These are phyloP conservation scores for Malacoctenus gilli DNA, from an alignment of 2,797 vertebrate genomes.

Conservation along the genomic window DNA sequence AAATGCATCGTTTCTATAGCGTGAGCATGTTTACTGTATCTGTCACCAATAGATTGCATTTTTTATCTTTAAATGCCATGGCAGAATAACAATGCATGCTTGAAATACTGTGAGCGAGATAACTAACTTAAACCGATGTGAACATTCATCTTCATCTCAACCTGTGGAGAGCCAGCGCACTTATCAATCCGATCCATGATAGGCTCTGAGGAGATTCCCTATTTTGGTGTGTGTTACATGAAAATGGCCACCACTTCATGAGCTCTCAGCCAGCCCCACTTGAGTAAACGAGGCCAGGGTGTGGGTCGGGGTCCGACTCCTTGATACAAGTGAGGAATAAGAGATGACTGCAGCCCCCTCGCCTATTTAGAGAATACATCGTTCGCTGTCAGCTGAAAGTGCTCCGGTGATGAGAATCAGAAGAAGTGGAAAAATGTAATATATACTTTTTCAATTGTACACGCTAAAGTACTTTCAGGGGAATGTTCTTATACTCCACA, in stretches of 20 bases:
- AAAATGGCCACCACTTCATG: constrained; percentile 62
- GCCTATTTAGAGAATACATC: constrained; percentile 24
- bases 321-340: constrained; percentile 44
- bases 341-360: constrained; percentile 20
- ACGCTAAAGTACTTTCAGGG: too few species aligned
- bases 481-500: too few species aligned
- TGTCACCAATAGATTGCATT: not conserved
- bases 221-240: constrained; percentile 53
- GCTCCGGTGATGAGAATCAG: too few species aligned
- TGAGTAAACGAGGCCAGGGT: constrained; percentile 35
- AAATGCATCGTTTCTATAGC: constrained; percentile 2
- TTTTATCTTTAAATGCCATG: constrained; percentile 22
- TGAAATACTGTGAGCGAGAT: constrained; percentile 36
- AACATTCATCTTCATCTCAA: constrained; percentile 56
- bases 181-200: constrained; percentile 61
- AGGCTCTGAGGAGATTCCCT: constrained; percentile 56
- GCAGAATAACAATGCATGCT: constrained; percentile 23
- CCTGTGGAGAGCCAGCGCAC: constrained; percentile 48
- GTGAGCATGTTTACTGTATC: not conserved
- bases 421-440: too few species aligned
- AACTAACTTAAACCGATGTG: constrained; percentile 26
- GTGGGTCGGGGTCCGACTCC: constrained; percentile 35
- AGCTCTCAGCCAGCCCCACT: constrained; percentile 51
- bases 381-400: not conserved
- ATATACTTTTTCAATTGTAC: too few species aligned